Conservation (phyloP, 2,113 vertebrate species). For the Fulmarus glacialis region DNA sequence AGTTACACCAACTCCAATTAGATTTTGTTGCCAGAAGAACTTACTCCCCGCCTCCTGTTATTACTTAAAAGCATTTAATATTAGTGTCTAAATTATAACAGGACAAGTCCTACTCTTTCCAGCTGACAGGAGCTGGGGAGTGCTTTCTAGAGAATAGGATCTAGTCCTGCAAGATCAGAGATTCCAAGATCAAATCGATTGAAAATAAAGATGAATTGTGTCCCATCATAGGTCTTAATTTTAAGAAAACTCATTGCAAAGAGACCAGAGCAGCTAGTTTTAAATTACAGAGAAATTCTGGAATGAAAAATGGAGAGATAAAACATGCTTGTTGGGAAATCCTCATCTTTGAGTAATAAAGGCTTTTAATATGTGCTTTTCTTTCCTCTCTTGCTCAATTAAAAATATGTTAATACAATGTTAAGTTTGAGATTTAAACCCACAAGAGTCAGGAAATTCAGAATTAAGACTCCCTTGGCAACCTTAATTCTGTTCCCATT, state of each 20-base stretch:
- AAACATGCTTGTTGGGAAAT: not conserved
- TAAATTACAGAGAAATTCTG: not conserved
- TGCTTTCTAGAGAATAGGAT: not conserved
- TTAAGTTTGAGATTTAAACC: constrained; percentile 56
- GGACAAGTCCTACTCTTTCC: not conserved
- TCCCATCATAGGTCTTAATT: not conserved
- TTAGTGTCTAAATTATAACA: not conserved
- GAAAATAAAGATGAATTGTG: not conserved
- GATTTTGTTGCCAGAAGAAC: not conserved
- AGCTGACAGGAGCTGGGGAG: not conserved
- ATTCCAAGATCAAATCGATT: not conserved
- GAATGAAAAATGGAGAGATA: not conserved
- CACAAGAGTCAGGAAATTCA: constrained; percentile 65
- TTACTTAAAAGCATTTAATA: not conserved
- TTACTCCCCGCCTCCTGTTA: not conserved
- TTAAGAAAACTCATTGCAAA: not conserved
- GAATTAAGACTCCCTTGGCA: constrained; percentile 56
- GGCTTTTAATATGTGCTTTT: constrained; percentile 15
- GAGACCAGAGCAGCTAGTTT: not conserved
- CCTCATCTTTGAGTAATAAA: constrained; percentile 35
- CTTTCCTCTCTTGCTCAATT: constrained; percentile 43
- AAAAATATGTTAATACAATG: constrained; percentile 63
- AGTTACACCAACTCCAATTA: not conserved
- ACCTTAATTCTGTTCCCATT: constrained; percentile 38
- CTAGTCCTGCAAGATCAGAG: not conserved